These are phyloP conservation scores for Pseudobourletiella spinata DNA, from an alignment of 1,140 invertebrate genomes.

Conservation along the genomic window DNA sequence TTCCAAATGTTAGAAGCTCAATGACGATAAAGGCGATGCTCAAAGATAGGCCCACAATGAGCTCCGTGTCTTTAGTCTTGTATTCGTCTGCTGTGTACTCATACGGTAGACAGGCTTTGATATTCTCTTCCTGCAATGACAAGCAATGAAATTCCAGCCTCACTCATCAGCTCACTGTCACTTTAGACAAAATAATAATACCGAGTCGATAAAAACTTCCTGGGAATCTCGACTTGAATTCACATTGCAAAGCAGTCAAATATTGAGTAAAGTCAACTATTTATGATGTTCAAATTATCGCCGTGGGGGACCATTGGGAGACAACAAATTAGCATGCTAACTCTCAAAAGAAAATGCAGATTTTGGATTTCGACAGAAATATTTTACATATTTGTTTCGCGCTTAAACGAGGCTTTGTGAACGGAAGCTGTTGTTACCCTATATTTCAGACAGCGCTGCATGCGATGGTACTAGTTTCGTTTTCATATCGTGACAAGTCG, in stretches of 20 bases:
- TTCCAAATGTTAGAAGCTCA: slow-evolving; percentile 25
- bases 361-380: too few relatives aligned
- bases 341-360: too few relatives aligned
- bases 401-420: too few relatives aligned
- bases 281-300: neutral
- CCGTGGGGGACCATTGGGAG: neutral
- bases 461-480: neutral
- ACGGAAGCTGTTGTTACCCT: neutral
- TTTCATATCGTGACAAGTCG: neutral
- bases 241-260: too few relatives aligned
- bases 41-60: slow-evolving; percentile 23
- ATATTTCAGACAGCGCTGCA: neutral
- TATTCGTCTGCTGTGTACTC: slow-evolving; percentile 12
- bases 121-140: slow-evolving; percentile 22
- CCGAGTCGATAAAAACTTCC: too few relatives aligned
- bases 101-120: slow-evolving; percentile 21
- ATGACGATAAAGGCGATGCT: slow-evolving; percentile 23
- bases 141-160: too few relatives aligned
- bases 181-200: too few relatives aligned
- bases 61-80: slow-evolving; percentile 21
- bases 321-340: too few relatives aligned
- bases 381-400: too few relatives aligned
- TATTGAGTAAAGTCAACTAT: too few relatives aligned
- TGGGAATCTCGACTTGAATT: too few relatives aligned
- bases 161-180: too few relatives aligned